Conservation (phyloP, 2,113 vertebrate species). For the Podilymbus podiceps region DNA sequence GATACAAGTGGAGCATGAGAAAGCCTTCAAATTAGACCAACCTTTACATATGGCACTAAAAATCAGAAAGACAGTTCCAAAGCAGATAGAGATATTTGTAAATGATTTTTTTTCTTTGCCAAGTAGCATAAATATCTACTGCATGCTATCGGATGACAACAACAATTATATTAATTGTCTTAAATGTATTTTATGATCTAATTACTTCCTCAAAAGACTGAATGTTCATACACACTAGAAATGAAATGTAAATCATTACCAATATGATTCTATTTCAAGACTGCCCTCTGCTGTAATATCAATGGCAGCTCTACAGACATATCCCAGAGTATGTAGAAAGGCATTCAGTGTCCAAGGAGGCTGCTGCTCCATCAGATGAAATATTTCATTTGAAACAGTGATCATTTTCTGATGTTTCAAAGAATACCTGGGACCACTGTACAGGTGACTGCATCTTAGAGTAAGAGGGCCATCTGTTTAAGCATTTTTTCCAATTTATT, state of each 20-base stretch:
- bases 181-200: neutral
- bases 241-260: conserved; percentile 8
- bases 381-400: neutral
- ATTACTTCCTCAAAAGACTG: neutral
- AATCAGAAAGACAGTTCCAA: neutral
- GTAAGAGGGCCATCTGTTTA: neutral
- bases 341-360: neutral
- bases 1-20: neutral
- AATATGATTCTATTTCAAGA: conserved; percentile 31
- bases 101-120: neutral
- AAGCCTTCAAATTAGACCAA: neutral
- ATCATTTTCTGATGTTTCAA: neutral
- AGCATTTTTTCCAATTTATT: conserved; percentile 9
- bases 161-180: neutral
- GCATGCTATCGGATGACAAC: neutral
- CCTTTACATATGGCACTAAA: neutral
- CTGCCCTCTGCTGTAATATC: conserved; percentile 29
- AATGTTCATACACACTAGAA: neutral
- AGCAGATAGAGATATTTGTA: neutral
- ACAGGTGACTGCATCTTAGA: neutral
- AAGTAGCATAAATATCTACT: neutral
- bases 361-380: neutral
- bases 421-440: neutral
- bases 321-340: neutral
- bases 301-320: neutral